Percentiles rank a stretch among this genome's conserved stretches.
Evolutionary conservation across 2,888 invertebrate genomes (phyloP).

Genomic region (Falcaria lacertinaria): DNA sequence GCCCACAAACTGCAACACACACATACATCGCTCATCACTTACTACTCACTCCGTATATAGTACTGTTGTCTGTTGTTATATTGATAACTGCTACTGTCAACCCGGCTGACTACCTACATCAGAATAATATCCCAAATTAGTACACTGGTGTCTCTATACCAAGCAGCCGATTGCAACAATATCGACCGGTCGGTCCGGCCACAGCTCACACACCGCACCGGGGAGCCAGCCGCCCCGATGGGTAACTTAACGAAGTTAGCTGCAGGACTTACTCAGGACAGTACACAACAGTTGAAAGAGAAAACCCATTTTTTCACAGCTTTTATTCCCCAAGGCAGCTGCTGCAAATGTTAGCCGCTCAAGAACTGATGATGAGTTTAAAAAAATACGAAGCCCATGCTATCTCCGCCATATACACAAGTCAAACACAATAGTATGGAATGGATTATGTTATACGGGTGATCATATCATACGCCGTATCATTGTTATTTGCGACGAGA

Average conservation of each 20-base stretch:
- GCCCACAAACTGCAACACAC: constrained; percentile 43
- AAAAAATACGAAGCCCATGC: neutral
- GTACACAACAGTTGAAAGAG: constrained; percentile 1
- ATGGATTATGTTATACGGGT: constrained; percentile 8
- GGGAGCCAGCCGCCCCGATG: no score
- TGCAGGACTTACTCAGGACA: constrained; percentile 5
- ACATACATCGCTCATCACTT: neutral
- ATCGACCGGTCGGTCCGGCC: no score
- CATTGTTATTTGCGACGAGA: neutral
- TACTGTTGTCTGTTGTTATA: no score
- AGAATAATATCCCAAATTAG: no score
- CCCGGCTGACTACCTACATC: no score
- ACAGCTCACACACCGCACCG: no score
- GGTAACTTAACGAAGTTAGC: no score
- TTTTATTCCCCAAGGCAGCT: neutral
- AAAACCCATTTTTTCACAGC: neutral
- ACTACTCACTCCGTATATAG: no score
- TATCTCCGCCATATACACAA: constrained; percentile 11
- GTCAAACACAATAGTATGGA: constrained; percentile 12
- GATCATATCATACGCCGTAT: no score
- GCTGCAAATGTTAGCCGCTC: neutral
- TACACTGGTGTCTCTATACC: no score
- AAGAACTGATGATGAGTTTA: neutral
- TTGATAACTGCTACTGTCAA: no score
- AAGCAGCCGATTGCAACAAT: no score